Evolutionary conservation across 2,113 vertebrate genomes (phyloP).

Genomic region (Hirundichthys speculiger): DNA sequence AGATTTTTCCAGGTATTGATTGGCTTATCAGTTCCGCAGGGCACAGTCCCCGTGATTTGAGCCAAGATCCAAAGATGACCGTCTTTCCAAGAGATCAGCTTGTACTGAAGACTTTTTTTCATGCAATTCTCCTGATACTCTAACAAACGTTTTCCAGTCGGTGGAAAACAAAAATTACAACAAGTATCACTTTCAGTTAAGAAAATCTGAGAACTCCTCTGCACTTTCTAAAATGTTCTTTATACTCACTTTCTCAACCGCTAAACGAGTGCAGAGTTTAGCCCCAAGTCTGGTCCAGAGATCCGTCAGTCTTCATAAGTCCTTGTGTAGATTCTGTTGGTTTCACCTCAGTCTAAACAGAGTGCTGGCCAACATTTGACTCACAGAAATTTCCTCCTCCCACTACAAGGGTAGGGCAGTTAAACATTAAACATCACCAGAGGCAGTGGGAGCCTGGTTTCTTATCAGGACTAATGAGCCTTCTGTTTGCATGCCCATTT

Average conservation of each 20-base stretch:
- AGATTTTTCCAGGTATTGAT: conserved; percentile 58
- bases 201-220: background rate
- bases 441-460: conserved; percentile 30
- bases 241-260: background rate
- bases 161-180: conserved; percentile 1
- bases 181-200: too few relatives aligned
- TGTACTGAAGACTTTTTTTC: background rate
- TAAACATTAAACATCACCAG: conserved; percentile 73
- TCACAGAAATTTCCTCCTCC: conserved; percentile 55
- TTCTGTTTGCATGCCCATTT: conserved; percentile 12
- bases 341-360: conserved; percentile 38
- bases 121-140: background rate
- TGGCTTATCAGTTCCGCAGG: conserved; percentile 59
- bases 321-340: background rate
- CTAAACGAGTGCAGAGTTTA: background rate
- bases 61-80: conserved; percentile 12
- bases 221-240: background rate
- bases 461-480: conserved; percentile 49
- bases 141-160: background rate
- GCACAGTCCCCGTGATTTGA: conserved; percentile 26
- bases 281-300: background rate
- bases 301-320: background rate
- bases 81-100: conserved; percentile 3
- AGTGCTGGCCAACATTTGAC: conserved; percentile 30
- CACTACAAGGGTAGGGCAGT: conserved; percentile 56